phyloP scores from a whole-genome alignment of 2,888 invertebrate species.

The Eutolmus rufibarbis region DNA sequence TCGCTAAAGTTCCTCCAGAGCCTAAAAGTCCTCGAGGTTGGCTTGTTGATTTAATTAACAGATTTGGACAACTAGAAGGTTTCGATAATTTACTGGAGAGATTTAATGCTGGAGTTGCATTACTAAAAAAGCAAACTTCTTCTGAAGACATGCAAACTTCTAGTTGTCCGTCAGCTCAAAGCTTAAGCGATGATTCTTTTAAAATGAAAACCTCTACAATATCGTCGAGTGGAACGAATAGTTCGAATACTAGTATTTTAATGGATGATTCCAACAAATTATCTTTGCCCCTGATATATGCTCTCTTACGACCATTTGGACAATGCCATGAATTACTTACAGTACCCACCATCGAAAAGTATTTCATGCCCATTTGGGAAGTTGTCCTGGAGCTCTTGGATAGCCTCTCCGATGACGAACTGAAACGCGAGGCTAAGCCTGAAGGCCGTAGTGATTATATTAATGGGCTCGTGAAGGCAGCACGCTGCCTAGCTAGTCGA shows the following conservation, averaged over 20 bases:
- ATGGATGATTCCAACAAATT: conserved; percentile 60
- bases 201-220: conserved; percentile 51
- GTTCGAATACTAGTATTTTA: conserved; percentile 47
- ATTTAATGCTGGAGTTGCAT: conserved; percentile 77
- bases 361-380: conserved; percentile 92
- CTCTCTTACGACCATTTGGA: conserved; percentile 89
- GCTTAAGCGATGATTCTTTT: conserved; percentile 48
- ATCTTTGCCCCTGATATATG: conserved; percentile 79
- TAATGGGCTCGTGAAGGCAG: conserved; percentile 90
- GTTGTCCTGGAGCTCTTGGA: conserved; percentile 89
- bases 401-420: conserved; percentile 91
- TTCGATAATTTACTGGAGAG: conserved; percentile 85
- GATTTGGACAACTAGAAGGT: conserved; percentile 89
- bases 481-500: conserved; percentile 86
- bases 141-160: conserved; percentile 57
- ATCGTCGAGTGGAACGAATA: conserved; percentile 47
- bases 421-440: conserved; percentile 91
- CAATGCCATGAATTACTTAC: conserved; percentile 91
- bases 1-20: conserved; percentile 72
- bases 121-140: conserved; percentile 66
- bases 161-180: conserved; percentile 46
- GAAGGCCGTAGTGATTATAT: conserved; percentile 97
- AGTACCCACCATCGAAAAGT: conserved; percentile 87
- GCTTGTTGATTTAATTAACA: conserved; percentile 95
- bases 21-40: conserved; percentile 89